Percentiles rank a stretch among this genome's conserved stretches.
Conservation (phyloP, 2,113 vertebrate genomes). For the Cichladusa arquata region DNA sequence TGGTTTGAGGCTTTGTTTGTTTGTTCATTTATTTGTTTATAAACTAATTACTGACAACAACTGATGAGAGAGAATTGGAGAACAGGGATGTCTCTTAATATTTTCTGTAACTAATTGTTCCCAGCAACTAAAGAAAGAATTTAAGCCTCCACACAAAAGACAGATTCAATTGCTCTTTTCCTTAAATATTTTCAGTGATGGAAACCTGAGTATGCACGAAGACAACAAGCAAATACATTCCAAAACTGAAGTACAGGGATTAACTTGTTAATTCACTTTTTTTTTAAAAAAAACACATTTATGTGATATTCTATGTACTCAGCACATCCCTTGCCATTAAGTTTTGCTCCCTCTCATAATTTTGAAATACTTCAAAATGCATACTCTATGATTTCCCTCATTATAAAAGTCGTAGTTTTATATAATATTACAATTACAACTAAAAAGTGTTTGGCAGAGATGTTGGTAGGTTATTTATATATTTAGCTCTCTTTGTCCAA, state of each 20-base stretch:
- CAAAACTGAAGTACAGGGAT: background rate
- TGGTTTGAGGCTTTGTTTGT: background rate
- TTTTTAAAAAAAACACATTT: background rate
- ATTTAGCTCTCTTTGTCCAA: background rate
- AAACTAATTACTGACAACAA: background rate
- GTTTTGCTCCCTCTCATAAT: background rate
- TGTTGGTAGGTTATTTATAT: background rate
- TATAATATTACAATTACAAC: background rate
- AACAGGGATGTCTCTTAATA: background rate
- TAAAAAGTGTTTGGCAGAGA: background rate
- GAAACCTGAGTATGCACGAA: background rate
- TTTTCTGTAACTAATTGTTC: background rate
- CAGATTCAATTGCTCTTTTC: background rate
- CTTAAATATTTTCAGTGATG: background rate
- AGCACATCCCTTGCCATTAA: background rate
- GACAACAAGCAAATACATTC: background rate
- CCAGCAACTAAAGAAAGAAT: background rate
- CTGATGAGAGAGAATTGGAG: background rate
- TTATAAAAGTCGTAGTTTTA: background rate
- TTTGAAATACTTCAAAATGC: background rate
- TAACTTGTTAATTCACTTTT: background rate
- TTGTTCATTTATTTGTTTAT: background rate
- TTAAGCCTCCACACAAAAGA: background rate
- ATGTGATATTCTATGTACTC: background rate
- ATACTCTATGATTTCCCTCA: background rate